Evolutionary conservation across 1,140 invertebrate genomes (phyloP), one percentile per base, ranked within the genome.

Genomic region (Diabrotica undecimpunctata): DNA sequence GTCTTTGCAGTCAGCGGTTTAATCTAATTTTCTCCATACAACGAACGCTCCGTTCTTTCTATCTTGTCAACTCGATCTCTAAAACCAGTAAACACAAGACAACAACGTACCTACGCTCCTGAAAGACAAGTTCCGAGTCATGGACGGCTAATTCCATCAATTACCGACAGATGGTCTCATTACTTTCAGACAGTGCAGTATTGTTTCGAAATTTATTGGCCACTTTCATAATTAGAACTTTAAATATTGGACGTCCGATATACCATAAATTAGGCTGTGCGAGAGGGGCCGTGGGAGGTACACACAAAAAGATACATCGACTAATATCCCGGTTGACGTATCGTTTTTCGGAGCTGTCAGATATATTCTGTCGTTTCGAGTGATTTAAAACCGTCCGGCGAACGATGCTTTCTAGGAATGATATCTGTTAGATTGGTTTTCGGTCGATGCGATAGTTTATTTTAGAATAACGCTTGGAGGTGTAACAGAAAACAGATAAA

Each of bases 161-260:
- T 73, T 71, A 73, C 65, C 61, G 70, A 73, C 72, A 73, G 72
- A 73, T 73, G 72, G 67, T 71, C 70, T 68, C 72, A 73, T 73
- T 73, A 73, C 70, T 73, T 73, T 69, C 66, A 73, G 64, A 70
- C 70, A 70, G 66, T 67, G 65, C 71, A 69, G 69, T 73, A 73
- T 73, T 73, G 71, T 70, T 73, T 71, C 70, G 38, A 61, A 73
- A 73, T 73, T 73, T 73, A 73, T 73, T 70, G 61, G 54, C 72
- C 67, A 73, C 72, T 72, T 67, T 73, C 70, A 70, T 71, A 73
- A 73, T 73, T 73, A 73, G 67, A 68, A 68, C 65, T 73, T 71
- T 66, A 68, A 68, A 71, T 69, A 73, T 73, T 67, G 62, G 63
- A 71, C 66, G 54, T 57, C 62, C 64, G 68, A 71, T 71, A 71